Conservation (phyloP, 2,888 invertebrate species). For the Phyllotreta striolata region DNA sequence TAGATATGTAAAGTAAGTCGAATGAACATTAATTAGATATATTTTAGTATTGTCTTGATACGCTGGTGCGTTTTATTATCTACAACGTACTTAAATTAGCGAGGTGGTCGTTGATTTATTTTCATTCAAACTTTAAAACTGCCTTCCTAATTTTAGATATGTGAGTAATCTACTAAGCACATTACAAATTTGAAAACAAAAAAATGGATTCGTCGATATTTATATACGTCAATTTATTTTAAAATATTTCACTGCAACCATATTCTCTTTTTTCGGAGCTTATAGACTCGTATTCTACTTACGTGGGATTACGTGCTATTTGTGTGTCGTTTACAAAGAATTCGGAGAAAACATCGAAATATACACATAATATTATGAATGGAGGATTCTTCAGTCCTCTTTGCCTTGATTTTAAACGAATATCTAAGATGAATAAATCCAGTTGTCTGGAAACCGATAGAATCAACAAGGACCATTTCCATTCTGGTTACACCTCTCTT, state of each 20-base stretch:
- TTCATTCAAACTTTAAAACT: slow-evolving; percentile 16
- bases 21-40: slow-evolving; percentile 10
- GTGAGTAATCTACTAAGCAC: slow-evolving; percentile 18
- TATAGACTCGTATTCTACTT: no score
- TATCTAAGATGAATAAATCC: not conserved
- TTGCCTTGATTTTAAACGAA: not conserved
- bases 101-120: slow-evolving; percentile 16
- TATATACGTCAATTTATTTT: slow-evolving; percentile 8
- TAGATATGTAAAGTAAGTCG: no score
- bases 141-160: slow-evolving; percentile 18
- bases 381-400: not conserved
- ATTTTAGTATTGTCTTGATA: not conserved
- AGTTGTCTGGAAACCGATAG: not conserved
- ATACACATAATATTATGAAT: not conserved
- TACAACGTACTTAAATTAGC: slow-evolving; percentile 10
- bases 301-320: no score
- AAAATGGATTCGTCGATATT: slow-evolving; percentile 4
- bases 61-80: slow-evolving; percentile 3
- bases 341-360: not conserved
- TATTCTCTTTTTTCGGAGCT: slow-evolving; percentile 4
- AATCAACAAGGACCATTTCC: slow-evolving; percentile 13
- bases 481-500: slow-evolving; percentile 14
- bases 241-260: slow-evolving; percentile 4
- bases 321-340: no score
- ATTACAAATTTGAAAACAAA: slow-evolving; percentile 12